Conservation (phyloP, 2,797 vertebrate species). For the Darevskia mixta region DNA sequence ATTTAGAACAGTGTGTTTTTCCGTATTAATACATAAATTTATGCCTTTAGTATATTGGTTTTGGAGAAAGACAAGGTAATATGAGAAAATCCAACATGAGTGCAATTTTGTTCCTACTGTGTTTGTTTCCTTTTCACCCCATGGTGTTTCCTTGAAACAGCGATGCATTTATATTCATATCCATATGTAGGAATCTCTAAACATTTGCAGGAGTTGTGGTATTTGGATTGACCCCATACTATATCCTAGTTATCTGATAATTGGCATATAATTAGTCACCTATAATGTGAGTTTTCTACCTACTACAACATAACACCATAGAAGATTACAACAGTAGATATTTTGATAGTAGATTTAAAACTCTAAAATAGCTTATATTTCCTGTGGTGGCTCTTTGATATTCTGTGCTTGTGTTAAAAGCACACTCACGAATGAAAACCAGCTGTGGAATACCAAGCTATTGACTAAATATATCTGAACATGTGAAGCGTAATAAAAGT, state of each 20-base stretch:
- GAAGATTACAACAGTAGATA: slow-evolving; percentile 56
- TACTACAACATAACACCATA: slow-evolving; percentile 63
- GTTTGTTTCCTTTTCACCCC: slow-evolving; percentile 40
- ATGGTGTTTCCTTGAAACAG: slow-evolving; percentile 62
- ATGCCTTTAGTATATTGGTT: slow-evolving; percentile 7
- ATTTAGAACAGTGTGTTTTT: background rate
- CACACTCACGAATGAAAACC: slow-evolving; percentile 58
- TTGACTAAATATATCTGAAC: slow-evolving; percentile 48
- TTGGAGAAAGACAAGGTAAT: slow-evolving; percentile 27
- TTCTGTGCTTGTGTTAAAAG: slow-evolving; percentile 64
- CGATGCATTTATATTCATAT: slow-evolving; percentile 33
- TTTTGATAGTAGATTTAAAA: slow-evolving; percentile 66
- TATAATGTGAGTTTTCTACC: slow-evolving; percentile 63
- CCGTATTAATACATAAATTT: background rate
- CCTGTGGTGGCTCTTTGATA: slow-evolving; percentile 57
- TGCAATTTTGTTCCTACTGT: slow-evolving; percentile 14
- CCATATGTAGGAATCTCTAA: slow-evolving; percentile 42
- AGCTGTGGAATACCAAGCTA: slow-evolving; percentile 50
- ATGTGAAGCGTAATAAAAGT: slow-evolving; percentile 38
- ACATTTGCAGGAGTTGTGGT: slow-evolving; percentile 40
- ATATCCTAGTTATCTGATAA: slow-evolving; percentile 38
- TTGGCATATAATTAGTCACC: slow-evolving; percentile 60
- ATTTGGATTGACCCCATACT: slow-evolving; percentile 36
- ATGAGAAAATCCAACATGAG: background rate
- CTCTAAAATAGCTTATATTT: slow-evolving; percentile 61